Percentiles rank a stretch among this genome's conserved stretches.
Evolutionary conservation across 2,888 invertebrate species (phyloP).

Genomic region (Pseudanteris insignis): DNA sequence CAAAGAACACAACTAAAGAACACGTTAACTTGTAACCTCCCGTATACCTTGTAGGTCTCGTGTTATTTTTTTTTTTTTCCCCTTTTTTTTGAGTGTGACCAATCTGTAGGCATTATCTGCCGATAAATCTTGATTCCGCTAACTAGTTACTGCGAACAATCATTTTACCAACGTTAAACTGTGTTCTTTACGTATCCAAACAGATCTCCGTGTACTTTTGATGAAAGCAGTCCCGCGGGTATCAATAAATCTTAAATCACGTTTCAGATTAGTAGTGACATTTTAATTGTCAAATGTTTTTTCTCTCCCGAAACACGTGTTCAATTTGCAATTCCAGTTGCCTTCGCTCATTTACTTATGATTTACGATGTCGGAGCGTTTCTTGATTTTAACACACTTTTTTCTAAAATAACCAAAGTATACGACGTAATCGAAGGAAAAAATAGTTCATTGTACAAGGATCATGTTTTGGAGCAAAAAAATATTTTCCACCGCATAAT

Average conservation of each 20-base stretch:
- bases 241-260: constrained; percentile 28
- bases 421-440: too few relatives aligned
- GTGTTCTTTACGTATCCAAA: constrained; percentile 23
- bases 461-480: too few relatives aligned
- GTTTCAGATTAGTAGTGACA: constrained; percentile 6
- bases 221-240: constrained; percentile 21
- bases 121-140: constrained; percentile 62
- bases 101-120: constrained; percentile 59
- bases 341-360: too few relatives aligned
- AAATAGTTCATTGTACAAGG: too few relatives aligned
- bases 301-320: constrained; percentile 2
- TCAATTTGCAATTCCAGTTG: neutral
- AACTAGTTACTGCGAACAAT: constrained; percentile 50
- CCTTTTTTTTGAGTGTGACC: constrained; percentile 51
- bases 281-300: constrained; percentile 13
- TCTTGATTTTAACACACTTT: too few relatives aligned
- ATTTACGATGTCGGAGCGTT: too few relatives aligned
- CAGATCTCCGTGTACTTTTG: constrained; percentile 15
- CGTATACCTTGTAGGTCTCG: constrained; percentile 57
- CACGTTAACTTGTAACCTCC: constrained; percentile 41
- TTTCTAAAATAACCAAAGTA: too few relatives aligned
- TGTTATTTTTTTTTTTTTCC: constrained; percentile 37
- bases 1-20: constrained; percentile 33
- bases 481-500: too few relatives aligned
- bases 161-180: constrained; percentile 45